Evolutionary conservation across 1,140 invertebrate genomes (phyloP).

Genomic region (Sarcophaga bullata): DNA sequence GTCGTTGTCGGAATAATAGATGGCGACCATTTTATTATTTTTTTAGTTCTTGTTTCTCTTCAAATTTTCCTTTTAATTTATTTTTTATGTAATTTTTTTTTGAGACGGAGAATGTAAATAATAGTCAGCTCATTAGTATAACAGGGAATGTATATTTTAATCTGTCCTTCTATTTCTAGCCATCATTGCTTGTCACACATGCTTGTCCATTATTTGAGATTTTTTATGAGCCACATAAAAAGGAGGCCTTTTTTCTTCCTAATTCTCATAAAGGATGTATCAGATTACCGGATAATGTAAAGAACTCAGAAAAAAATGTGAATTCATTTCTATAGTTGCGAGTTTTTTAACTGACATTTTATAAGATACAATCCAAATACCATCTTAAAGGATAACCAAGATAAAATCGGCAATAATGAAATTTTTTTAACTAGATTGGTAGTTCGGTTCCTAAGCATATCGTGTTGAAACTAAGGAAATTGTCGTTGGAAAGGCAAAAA

Average conservation of each 20-base stretch:
- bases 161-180: background rate
- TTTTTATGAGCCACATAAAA: no score
- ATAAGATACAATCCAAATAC: no score
- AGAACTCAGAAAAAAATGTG: no score
- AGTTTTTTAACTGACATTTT: no score
- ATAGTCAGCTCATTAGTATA: conserved; percentile 33
- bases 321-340: no score
- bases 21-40: background rate
- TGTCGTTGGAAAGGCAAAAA: no score
- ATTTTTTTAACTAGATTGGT: no score
- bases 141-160: background rate
- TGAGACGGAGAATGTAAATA: conserved; percentile 32
- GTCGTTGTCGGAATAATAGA: background rate
- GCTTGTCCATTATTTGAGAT: no score
- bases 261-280: background rate
- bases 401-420: no score
- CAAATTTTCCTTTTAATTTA: background rate
- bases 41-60: background rate
- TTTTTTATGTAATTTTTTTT: conserved; percentile 1
- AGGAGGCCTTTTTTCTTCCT: background rate
- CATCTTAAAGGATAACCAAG: no score
- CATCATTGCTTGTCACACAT: conserved; percentile 9
- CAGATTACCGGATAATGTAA: background rate
- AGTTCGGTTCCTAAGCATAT: no score
- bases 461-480: no score